Base-by-base conservation (phyloP, 2,113 vertebrate genomes). In the Brachyhypopomus occidentalis region DNA sequence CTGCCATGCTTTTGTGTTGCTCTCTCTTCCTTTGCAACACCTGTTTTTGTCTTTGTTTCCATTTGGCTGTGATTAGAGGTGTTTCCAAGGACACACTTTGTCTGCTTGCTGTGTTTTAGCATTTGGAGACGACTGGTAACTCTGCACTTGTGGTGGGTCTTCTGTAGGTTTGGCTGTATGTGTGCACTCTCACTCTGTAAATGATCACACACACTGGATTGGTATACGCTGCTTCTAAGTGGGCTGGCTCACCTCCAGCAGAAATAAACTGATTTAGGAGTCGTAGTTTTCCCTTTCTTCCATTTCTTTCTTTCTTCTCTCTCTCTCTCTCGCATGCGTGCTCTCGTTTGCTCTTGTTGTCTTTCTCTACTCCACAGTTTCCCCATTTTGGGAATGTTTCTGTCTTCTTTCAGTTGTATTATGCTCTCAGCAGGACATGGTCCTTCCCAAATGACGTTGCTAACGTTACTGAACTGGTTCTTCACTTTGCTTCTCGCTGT, bases 401-500 rank as follows among this genome's bases (percentile, higher is more conserved):
- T 72, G 12, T 74, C 38, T 41, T 73, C 27, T 63, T 56, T 74
- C 30, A 36, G 22, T 72, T 72, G 5, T 45, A 16, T 56, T 38
- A 17, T 9, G 1, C 11, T 70, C 30, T 69, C 36, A 5, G 30
- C 1, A 16, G 30, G 12, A 63, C 19, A 4, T 19, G 0, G 7
- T 19, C 14, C 7, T 19, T 25, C 23, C 36, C 27, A 1, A 63
- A 45, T 25, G 25, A 14, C 52, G 22, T n/a, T 17, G 30, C 56
- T 22, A 3, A 71, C 45, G 11, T 66, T 41, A 80, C 60, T 25
- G 20, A 74, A 38, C 20, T 36, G 20, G 38, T 80, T 80, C 71
- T 60, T 66, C 30, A 58, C 66, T 80, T 74, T 56, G 30, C 71
- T 74, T 80, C 71, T 64, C 27, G 36, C 4, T n/a, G 36, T 25